Evolutionary conservation across 2,113 vertebrate genomes (phyloP).

Genomic region (Diadophis punctatus): DNA sequence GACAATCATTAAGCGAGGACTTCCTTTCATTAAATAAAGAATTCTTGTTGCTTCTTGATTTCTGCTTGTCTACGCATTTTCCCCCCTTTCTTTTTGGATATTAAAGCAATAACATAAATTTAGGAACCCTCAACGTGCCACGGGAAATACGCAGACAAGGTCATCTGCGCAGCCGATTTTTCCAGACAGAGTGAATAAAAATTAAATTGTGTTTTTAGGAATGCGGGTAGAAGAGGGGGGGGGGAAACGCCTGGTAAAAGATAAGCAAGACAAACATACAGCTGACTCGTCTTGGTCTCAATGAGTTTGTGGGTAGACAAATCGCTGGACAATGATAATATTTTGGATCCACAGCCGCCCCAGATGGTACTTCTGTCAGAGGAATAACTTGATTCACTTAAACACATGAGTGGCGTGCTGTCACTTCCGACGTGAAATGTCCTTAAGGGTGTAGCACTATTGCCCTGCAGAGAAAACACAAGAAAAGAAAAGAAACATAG

Average conservation of each 20-base stretch:
- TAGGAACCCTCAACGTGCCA: background rate
- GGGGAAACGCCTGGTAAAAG: background rate
- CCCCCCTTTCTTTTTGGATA: background rate
- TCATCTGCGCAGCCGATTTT: background rate
- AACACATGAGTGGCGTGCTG: conserved; percentile 83
- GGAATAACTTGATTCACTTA: conserved; percentile 74
- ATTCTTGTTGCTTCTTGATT: background rate
- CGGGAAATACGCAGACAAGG: conserved; percentile 1
- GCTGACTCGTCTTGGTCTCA: conserved; percentile 78
- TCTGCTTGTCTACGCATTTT: background rate
- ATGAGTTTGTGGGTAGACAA: conserved; percentile 81
- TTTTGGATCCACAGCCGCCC: conserved; percentile 87
- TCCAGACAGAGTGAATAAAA: background rate
- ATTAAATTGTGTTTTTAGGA: background rate
- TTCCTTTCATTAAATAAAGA: no score
- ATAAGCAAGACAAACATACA: conserved; percentile 71
- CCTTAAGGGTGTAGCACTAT: conserved; percentile 75
- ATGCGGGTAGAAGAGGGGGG: background rate
- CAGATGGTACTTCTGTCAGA: conserved; percentile 78
- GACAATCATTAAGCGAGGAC: background rate
- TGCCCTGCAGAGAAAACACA: conserved; percentile 60
- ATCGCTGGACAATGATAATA: conserved; percentile 79
- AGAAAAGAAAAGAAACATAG: background rate
- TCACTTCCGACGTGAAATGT: conserved; percentile 74
- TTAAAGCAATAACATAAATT: background rate